Base-by-base conservation (phyloP, 2,888 invertebrate species). In the Andrena flavipes region DNA sequence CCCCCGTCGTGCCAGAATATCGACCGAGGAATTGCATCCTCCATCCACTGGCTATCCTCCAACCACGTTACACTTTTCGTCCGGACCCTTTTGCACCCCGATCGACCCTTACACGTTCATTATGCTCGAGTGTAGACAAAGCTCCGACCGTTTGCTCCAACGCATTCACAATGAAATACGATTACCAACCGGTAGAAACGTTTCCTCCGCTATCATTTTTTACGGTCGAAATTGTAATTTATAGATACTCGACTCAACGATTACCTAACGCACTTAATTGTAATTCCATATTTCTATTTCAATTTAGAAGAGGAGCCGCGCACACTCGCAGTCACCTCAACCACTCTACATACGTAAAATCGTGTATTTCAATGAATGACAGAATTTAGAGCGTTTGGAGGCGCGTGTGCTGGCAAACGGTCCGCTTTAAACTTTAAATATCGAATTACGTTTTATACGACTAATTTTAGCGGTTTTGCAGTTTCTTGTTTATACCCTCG, bases 1-100 rank as follows among this genome's bases (percentile, higher is more conserved):
- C 85, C 84, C 86, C 84, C 70, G 81, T 89, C 81, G 79, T 77
- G 82, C 78, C 80, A 76, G 84, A 84, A 88, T 89, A 89, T 89
- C 90, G 89, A 89, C 84, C 90, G 86, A 88, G 81, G 80, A 84
- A 82, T 85, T 90, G 88, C 88, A 88, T 89, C 82, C 87, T 88
- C 86, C 65, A 69, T 86, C 78, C 80, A 77, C 75, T 83, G 78
- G 80, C 81, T 76, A 71, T 84, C 77, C 83, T 87, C 86, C 84
- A 82, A 84, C 82, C 78, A 81, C 83, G 82, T 80, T 79, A 83
- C 76, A 76, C 78, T 83, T 87, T 81, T 81, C 81, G 64, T 56
- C 26, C 71, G 78, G 75, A 76, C 71, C 76, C 77, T 68, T 80
- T 84, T 68, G 70, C 82, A 84, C 72, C 81, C 78, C 67, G 56